Evolutionary conservation across 2,888 invertebrate species (phyloP).

Genomic region (Polyommatus iphigenia): DNA sequence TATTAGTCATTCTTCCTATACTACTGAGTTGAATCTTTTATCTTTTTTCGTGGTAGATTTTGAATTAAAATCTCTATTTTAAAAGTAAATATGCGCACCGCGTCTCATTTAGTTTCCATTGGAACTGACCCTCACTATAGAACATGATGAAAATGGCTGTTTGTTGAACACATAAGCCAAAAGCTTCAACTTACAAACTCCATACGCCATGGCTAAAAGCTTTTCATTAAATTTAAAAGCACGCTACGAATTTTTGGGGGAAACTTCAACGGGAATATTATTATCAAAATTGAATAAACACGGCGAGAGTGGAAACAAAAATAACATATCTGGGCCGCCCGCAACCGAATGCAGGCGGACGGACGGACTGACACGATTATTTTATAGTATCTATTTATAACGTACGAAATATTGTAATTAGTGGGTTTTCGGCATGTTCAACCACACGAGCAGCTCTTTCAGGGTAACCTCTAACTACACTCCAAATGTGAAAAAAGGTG

Average conservation of each 20-base stretch:
- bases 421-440: conserved; percentile 54
- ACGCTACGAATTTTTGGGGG: conserved; percentile 35
- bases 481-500: conserved; percentile 44
- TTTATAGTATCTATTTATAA: conserved; percentile 56
- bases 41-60: too few relatives aligned
- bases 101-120: not conserved
- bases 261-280: conserved; percentile 50
- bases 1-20: too few relatives aligned
- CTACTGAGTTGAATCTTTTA: too few relatives aligned
- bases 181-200: not conserved
- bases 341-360: conserved; percentile 59
- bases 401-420: conserved; percentile 43
- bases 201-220: conserved; percentile 33
- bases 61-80: not conserved
- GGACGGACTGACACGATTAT: conserved; percentile 51
- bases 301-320: conserved; percentile 63
- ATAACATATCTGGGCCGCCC: conserved; percentile 63
- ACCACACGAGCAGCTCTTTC: conserved; percentile 59
- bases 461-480: conserved; percentile 46
- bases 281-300: conserved; percentile 69
- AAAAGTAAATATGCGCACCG: not conserved
- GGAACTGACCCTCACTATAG: not conserved
- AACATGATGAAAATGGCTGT: not conserved
- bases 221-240: conserved; percentile 37
- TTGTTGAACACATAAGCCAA: not conserved